These are phyloP conservation scores for Leptarthrus brevirostris DNA, from an alignment of 2,888 invertebrate species.

Conservation along the genomic window DNA sequence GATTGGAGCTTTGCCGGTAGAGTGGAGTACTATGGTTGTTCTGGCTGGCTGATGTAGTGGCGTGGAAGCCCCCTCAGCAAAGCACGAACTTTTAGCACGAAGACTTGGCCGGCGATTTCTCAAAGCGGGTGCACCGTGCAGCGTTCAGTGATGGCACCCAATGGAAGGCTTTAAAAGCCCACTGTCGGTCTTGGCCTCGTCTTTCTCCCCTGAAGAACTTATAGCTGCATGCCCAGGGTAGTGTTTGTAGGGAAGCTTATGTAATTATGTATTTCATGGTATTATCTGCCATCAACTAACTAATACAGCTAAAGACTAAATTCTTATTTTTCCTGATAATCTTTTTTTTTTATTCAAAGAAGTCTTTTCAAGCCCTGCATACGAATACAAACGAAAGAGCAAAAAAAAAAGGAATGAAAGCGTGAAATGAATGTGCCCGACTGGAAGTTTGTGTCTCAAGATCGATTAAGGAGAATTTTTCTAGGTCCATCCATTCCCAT, in stretches of 20 bases:
- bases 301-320: constrained; percentile 24
- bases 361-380: constrained; percentile 37
- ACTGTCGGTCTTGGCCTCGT: constrained; percentile 24
- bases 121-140: constrained; percentile 36
- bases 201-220: not conserved
- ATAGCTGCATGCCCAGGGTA: constrained; percentile 1
- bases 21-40: constrained; percentile 2
- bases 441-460: constrained; percentile 51
- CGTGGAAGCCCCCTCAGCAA: constrained; percentile 31
- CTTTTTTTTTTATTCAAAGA: constrained; percentile 37
- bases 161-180: constrained; percentile 41
- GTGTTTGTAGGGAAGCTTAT: constrained; percentile 39
- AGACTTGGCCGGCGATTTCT: constrained; percentile 16
- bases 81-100: constrained; percentile 43
- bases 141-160: constrained; percentile 11
- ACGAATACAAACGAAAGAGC: constrained; percentile 28
- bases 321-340: constrained; percentile 38
- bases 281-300: constrained; percentile 30
- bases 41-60: constrained; percentile 15
- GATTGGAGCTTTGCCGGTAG: constrained; percentile 58
- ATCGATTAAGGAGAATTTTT: constrained; percentile 51
- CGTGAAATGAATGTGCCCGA: constrained; percentile 47
- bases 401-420: constrained; percentile 46
- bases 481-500: constrained; percentile 44
- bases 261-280: constrained; percentile 47